Percentiles rank a stretch among this genome's conserved stretches.
phyloP scores from a whole-genome alignment of 2,888 invertebrate genomes.

The Asteroscopus sphinx region DNA sequence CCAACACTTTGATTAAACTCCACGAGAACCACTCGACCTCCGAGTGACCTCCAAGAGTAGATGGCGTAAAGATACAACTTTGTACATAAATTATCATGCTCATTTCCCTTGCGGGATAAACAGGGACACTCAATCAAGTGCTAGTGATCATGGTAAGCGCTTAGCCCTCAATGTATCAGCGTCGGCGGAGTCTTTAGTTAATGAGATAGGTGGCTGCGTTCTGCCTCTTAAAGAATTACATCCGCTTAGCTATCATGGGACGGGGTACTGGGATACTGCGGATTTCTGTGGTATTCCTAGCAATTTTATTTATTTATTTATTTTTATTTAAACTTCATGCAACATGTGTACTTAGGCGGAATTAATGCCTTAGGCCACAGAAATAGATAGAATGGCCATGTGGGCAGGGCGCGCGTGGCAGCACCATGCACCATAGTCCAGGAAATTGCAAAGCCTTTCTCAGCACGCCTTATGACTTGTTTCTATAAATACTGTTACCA shows the following conservation, averaged over 20 bases:
- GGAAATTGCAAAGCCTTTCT: too few species aligned
- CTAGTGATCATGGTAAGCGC: constrained; percentile 37
- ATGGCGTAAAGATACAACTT: constrained; percentile 32
- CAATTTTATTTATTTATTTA: not conserved
- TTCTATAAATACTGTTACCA: too few species aligned
- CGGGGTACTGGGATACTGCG: not conserved
- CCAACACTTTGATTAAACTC: too few species aligned
- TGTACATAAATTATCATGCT: constrained; percentile 37
- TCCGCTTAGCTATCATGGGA: constrained; percentile 13
- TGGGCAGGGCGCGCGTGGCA: too few species aligned
- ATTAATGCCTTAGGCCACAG: too few species aligned
- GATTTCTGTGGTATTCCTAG: constrained; percentile 3
- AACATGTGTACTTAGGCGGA: too few species aligned
- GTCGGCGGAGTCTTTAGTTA: constrained; percentile 40
- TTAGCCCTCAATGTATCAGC: constrained; percentile 48
- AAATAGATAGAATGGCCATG: too few species aligned
- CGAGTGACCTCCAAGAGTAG: constrained; percentile 13
- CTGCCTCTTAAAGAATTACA: constrained; percentile 32
- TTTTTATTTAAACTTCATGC: too few species aligned
- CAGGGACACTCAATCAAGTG: constrained; percentile 46
- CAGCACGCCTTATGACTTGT: too few species aligned
- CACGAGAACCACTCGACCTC: not conserved
- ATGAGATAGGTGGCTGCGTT: constrained; percentile 30
- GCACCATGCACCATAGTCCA: too few species aligned
- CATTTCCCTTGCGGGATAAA: constrained; percentile 44